Conservation (phyloP, 2,113 vertebrate species). For the Trogon surrucura region DNA sequence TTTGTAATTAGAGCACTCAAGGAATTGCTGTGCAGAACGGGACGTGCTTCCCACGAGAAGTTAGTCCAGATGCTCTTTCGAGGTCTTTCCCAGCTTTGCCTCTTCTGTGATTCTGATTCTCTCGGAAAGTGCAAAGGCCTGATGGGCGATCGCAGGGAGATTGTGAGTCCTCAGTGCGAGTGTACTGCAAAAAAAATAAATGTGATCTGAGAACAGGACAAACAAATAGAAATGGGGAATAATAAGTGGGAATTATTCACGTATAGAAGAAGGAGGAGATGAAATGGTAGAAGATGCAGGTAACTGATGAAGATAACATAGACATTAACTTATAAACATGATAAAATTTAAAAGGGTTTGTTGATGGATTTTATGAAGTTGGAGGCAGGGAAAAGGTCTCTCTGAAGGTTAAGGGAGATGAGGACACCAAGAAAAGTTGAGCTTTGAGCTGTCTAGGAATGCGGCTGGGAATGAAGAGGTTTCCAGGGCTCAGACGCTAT, state of each 20-base stretch:
- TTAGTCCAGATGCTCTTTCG: background rate
- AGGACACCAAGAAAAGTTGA: background rate
- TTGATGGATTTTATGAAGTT: background rate
- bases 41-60: background rate
- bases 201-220: background rate
- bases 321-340: accelerated
- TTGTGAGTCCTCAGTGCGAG: background rate
- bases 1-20: background rate
- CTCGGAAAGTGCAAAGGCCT: too few species aligned
- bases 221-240: background rate
- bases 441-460: background rate
- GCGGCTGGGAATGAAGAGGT: background rate
- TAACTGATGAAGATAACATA: accelerated
- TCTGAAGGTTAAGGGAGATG: background rate
- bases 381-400: background rate
- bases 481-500: background rate
- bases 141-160: background rate
- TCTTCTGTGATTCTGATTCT: background rate
- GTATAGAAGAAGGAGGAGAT: background rate
- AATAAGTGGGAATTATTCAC: background rate
- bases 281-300: background rate
- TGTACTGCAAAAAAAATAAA: background rate
- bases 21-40: background rate
- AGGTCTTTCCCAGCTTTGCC: background rate
- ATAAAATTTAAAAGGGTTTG: background rate